phyloP scores from a whole-genome alignment of 2,113 vertebrate genomes.

The Octodon degus region DNA sequence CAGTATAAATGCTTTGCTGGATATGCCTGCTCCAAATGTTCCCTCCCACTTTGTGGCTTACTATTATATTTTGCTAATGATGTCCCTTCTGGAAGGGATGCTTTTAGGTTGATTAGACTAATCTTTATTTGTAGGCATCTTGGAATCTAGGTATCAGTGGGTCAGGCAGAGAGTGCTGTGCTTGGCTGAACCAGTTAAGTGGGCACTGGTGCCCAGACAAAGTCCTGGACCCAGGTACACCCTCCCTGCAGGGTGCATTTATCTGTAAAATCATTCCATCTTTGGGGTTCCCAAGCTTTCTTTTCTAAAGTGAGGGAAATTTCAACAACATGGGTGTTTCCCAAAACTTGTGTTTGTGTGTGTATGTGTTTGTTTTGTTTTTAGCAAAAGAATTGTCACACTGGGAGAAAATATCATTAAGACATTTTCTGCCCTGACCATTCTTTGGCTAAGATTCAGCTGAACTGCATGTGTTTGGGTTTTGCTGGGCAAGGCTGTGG shows the following conservation, averaged over 20 bases:
- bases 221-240: too few species aligned
- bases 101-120: not conserved
- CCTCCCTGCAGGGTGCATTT: too few species aligned
- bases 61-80: not conserved
- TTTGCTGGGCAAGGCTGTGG: not conserved
- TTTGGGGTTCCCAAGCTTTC: not conserved
- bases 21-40: not conserved
- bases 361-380: not conserved
- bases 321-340: not conserved
- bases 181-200: not conserved
- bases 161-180: not conserved
- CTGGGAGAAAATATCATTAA: not conserved
- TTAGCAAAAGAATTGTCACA: not conserved
- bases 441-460: not conserved
- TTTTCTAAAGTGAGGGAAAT: not conserved
- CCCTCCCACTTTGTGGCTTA: not conserved
- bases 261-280: too few species aligned
- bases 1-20: not conserved
- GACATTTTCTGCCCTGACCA: not conserved
- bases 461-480: not conserved
- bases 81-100: not conserved
- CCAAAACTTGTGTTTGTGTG: not conserved
- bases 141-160: not conserved
- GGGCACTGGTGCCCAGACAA: too few species aligned
- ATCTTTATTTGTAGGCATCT: not conserved